A percentile compares a stretch with the other conserved stretches of the same genome.
Conservation (phyloP, 1,140 invertebrate species). For the Hypsibius dujardini region DNA sequence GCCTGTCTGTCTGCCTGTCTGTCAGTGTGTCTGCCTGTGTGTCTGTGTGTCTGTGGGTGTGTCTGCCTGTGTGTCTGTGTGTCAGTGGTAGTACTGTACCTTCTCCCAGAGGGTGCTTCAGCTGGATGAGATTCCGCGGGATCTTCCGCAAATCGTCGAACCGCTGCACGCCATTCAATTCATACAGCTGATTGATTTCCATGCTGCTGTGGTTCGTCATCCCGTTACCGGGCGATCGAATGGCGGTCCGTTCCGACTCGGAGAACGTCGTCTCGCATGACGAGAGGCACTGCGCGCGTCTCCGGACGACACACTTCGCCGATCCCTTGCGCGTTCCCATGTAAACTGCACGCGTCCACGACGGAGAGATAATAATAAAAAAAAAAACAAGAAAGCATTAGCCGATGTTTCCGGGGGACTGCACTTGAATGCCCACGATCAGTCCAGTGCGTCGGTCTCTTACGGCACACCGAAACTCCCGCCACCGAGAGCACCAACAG, state of each 20-base stretch:
- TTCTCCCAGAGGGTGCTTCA: neutral
- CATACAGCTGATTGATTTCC: conserved; percentile 4
- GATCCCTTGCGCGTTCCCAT: neutral
- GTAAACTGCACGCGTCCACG: too few relatives aligned
- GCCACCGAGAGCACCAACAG: too few relatives aligned
- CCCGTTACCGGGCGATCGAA: neutral
- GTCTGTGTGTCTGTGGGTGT: too few relatives aligned
- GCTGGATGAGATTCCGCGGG: neutral
- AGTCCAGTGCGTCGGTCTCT: too few relatives aligned
- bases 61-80: neutral
- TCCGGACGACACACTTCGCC: neutral
- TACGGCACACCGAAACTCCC: too few relatives aligned
- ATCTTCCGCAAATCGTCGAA: neutral
- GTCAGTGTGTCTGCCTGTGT: too few relatives aligned
- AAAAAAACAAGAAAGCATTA: conserved; percentile 11
- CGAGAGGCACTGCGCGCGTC: neutral
- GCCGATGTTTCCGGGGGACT: too few relatives aligned
- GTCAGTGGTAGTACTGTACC: neutral
- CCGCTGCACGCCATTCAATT: neutral
- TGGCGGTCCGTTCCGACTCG: neutral
- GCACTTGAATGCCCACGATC: too few relatives aligned
- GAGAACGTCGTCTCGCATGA: neutral
- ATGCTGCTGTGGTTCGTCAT: neutral
- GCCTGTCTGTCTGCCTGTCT: too few relatives aligned
- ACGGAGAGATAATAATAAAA: too few relatives aligned